phyloP scores from a whole-genome alignment of 2,797 vertebrate species.

The Eurystomus glaucurus region DNA sequence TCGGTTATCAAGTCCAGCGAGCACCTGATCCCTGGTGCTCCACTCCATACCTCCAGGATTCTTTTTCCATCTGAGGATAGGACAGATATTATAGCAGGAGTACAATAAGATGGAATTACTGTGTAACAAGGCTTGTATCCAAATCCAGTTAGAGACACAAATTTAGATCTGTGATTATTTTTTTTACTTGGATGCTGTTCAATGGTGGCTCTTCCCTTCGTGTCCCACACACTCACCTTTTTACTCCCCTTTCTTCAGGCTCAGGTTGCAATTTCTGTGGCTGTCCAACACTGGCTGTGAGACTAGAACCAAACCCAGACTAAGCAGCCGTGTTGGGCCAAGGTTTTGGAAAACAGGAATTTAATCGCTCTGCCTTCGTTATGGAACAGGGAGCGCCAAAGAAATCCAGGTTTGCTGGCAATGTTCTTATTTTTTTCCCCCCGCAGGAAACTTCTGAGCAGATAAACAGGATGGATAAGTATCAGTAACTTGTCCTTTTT shows the following conservation, averaged over 20 bases:
- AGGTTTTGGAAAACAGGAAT: neutral
- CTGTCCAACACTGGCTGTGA: neutral
- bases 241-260: neutral
- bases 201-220: fast-evolving
- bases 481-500: neutral
- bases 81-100: neutral
- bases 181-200: neutral
- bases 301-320: neutral
- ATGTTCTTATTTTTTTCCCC: fast-evolving
- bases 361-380: neutral
- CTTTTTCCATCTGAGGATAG: neutral
- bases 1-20: fast-evolving
- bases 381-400: neutral
- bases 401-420: neutral
- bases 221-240: fast-evolving
- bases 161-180: neutral
- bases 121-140: neutral
- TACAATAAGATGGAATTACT: neutral
- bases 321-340: fast-evolving
- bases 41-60: neutral
- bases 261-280: neutral
- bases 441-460: fast-evolving
- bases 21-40: neutral
- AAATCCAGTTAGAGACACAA: neutral
- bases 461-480: neutral